phyloP scores from a whole-genome alignment of 2,797 vertebrate species.

The Pogonophryne albipinna region DNA sequence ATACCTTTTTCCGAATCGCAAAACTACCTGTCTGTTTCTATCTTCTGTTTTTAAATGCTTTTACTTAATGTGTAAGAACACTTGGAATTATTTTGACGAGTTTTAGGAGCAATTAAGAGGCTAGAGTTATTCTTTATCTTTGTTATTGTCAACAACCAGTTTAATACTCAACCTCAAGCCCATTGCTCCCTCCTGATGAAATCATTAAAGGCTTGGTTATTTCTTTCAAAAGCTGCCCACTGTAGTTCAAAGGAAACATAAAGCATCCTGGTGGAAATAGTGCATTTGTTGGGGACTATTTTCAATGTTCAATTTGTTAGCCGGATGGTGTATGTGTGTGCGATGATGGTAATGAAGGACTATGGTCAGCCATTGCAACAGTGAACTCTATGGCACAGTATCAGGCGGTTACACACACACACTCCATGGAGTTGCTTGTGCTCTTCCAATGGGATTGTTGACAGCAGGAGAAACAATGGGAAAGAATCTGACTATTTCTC shows the following conservation, averaged over 20 bases:
- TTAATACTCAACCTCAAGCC: too few species aligned
- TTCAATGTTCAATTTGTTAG: not conserved
- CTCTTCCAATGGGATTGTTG: not conserved
- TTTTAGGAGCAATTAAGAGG: not conserved
- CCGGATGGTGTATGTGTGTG: not conserved
- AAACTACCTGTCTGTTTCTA: not conserved
- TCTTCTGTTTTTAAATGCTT: not conserved
- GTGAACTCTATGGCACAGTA: not conserved
- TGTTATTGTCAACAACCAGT: not conserved
- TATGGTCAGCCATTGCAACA: not conserved
- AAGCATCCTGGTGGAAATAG: not conserved
- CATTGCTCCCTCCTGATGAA: not conserved
- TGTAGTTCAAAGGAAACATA: not conserved
- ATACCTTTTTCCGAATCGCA: not conserved
- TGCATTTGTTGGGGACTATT: slow-evolving; percentile 2
- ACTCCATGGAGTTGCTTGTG: not conserved
- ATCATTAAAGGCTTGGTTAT: not conserved
- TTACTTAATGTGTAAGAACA: not conserved
- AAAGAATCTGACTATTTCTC: not conserved
- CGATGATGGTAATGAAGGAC: too few species aligned
- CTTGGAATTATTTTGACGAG: not conserved
- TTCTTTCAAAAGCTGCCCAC: not conserved
- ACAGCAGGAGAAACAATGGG: not conserved
- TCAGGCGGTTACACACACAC: not conserved
- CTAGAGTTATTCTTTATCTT: not conserved